A percentile compares a stretch with the other conserved stretches of the same genome.
Conservation (phyloP, 2,888 invertebrate genomes). For the Tuta absoluta region DNA sequence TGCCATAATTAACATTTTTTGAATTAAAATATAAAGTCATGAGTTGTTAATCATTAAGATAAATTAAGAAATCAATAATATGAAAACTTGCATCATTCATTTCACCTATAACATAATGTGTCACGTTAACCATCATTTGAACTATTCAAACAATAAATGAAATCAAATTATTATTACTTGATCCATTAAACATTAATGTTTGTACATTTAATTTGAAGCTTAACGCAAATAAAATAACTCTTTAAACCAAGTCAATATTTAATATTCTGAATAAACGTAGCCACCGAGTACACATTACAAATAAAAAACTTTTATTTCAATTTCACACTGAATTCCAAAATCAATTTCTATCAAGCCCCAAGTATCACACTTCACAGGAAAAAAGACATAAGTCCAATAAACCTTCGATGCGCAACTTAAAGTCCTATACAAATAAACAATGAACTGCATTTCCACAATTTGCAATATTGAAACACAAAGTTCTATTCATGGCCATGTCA, state of each 20-base stretch:
- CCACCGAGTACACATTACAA: conserved; percentile 49
- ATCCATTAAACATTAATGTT: conserved; percentile 50
- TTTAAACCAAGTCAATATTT: conserved; percentile 71
- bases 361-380: conserved; percentile 34
- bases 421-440: conserved; percentile 34
- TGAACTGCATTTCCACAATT: conserved; percentile 42
- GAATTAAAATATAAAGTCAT: too few relatives aligned
- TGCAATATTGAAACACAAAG: conserved; percentile 48
- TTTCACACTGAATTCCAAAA: conserved; percentile 77
- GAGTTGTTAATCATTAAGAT: too few relatives aligned
- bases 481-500: conserved; percentile 65
- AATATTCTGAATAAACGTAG: conserved; percentile 60
- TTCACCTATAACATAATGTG: background rate
- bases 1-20: too few relatives aligned
- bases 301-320: conserved; percentile 69
- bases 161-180: conserved; percentile 42
- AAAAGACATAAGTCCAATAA: conserved; percentile 40
- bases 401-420: conserved; percentile 33
- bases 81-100: too few relatives aligned
- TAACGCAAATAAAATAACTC: conserved; percentile 54
- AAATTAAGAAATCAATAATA: too few relatives aligned
- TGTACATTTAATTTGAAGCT: conserved; percentile 45
- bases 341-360: conserved; percentile 66
- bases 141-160: conserved; percentile 13
- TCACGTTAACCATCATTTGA: background rate